These are phyloP conservation scores for Tromatobia lineatoria DNA, from an alignment of 2,888 invertebrate species.

Conservation along the genomic window DNA sequence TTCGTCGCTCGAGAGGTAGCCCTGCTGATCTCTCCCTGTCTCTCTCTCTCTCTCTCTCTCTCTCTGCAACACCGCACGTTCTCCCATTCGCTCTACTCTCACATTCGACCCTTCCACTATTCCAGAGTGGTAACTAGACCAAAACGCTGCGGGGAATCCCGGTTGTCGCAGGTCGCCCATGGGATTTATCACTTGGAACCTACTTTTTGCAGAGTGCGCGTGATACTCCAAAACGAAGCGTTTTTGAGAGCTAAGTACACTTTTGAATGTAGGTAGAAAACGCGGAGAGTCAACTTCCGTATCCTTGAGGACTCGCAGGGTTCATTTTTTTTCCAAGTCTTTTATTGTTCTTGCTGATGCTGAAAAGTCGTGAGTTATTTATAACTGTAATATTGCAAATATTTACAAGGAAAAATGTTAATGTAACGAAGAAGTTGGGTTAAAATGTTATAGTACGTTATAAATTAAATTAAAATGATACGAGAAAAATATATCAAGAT, in stretches of 20 bases:
- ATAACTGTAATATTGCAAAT: not conserved
- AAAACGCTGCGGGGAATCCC: conserved; percentile 70
- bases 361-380: not conserved
- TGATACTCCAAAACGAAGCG: conserved; percentile 35
- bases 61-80: conserved; percentile 47
- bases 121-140: conserved; percentile 72
- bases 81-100: conserved; percentile 55
- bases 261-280: not conserved
- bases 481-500: too few relatives aligned
- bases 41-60: conserved; percentile 39
- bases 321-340: not conserved
- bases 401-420: not conserved
- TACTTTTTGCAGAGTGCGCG: conserved; percentile 74
- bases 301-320: not conserved
- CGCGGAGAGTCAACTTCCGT: not conserved
- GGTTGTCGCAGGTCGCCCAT: conserved; percentile 70
- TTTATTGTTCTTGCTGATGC: not conserved
- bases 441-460: too few relatives aligned
- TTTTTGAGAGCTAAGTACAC: conserved; percentile 26
- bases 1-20: conserved; percentile 74
- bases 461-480: too few relatives aligned
- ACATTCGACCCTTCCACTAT: conserved; percentile 56
- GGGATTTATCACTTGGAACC: conserved; percentile 79
- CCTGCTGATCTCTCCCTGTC: conserved; percentile 48
- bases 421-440: not conserved